Conservation (phyloP, 1,140 invertebrate genomes). For the Zaprionus nigranus region DNA sequence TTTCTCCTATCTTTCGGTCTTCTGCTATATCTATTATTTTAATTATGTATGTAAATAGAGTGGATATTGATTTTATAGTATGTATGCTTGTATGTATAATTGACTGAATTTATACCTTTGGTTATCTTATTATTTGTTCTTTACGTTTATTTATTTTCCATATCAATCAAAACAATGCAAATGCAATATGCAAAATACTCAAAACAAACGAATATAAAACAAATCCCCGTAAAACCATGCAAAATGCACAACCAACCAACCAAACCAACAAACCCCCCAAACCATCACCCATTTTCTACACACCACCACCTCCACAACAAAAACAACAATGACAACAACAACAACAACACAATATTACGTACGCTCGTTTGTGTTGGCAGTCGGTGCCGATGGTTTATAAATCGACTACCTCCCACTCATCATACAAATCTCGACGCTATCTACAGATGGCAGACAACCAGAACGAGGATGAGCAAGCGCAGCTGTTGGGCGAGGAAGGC, state of each 20-base stretch:
- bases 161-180: slow-evolving; percentile 54
- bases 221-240: slow-evolving; percentile 12
- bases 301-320: slow-evolving; percentile 11
- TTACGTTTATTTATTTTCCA: slow-evolving; percentile 71
- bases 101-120: slow-evolving; percentile 49
- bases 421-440: slow-evolving; percentile 82
- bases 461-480: slow-evolving; percentile 96
- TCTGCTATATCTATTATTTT: not conserved
- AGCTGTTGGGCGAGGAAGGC: slow-evolving; percentile 96
- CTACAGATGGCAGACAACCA: slow-evolving; percentile 94
- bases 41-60: slow-evolving; percentile 10
- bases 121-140: slow-evolving; percentile 72
- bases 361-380: slow-evolving; percentile 78
- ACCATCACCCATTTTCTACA: slow-evolving; percentile 25
- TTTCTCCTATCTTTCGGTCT: not conserved
- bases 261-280: slow-evolving; percentile 37
- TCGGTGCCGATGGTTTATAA: slow-evolving; percentile 82
- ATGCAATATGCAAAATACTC: slow-evolving; percentile 40
- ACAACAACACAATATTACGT: slow-evolving; percentile 20
- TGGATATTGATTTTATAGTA: slow-evolving; percentile 16
- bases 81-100: slow-evolving; percentile 33
- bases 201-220: slow-evolving; percentile 33
- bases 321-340: not conserved
- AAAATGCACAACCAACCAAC: slow-evolving; percentile 42
- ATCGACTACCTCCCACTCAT: slow-evolving; percentile 68